Base-by-base conservation (phyloP, 2,113 vertebrate species). In the Tychaedon coryphoeus region DNA sequence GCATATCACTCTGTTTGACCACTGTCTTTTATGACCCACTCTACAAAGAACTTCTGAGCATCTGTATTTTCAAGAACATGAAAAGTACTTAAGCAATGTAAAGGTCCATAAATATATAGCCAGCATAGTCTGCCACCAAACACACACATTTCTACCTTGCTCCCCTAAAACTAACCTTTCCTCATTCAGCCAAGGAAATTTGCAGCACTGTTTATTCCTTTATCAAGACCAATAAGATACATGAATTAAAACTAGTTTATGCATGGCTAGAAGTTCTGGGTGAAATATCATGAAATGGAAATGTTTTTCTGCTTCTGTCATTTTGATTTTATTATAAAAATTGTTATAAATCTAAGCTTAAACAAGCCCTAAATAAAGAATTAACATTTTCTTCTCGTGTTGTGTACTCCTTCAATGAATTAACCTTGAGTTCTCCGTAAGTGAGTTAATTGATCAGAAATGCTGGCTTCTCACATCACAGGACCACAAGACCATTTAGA, bases 381-480 rank as follows among this genome's bases (percentile, higher is more conserved):
- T 45, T 70, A 69, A 33, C 2, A 28, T 15, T 79, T 92, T 67
- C 9, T 42, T 62, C 28, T 31, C 14, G 2, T 29, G 9, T 31
- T 14, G 2, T 29, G 9, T 53, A 8, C 8, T 92, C 3, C 36
- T 83, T 88, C 53, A 22, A 31, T 47, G 57, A 22, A 31, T 9
- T 74, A 47, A 50, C 12, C 14, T 34, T 54, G 33, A 74, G 16
- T 15, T 76, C 60, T 73, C n/a, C 26, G 58, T 22, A 60, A 8
- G 33, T 25, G 23, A 58, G 19, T 47, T 45, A 92, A 8, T 56
- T 26, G 18, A 25, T 66, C 1, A 1, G 4, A 43, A 64, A 48
- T 19, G 1, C 28, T 58, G 84, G 12, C 22, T 78, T 60, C 58
- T 65, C 48, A 23, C 0, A 2, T n/a, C 0, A 0, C 9, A 67